Evolutionary conservation across 2,888 invertebrate species (phyloP).

Genomic region (Drosophila anomalipes): DNA sequence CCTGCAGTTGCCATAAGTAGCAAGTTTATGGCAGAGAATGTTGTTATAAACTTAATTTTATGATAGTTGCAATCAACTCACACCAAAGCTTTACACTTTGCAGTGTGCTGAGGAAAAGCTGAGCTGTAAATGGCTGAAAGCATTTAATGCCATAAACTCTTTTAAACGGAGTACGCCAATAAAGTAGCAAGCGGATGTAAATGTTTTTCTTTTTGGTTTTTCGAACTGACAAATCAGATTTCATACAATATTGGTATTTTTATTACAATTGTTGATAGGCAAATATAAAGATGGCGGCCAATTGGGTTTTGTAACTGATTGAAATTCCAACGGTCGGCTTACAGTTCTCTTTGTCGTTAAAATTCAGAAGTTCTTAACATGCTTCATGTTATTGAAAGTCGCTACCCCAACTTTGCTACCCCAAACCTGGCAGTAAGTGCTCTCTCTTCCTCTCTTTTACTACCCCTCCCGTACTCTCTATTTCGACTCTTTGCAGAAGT

Average conservation of each 20-base stretch:
- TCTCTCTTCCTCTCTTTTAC: constrained; percentile 16
- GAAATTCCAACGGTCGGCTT: constrained; percentile 51
- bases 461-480: constrained; percentile 32
- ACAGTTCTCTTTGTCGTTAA: constrained; percentile 13
- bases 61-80: constrained; percentile 61
- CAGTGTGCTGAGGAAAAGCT: constrained; percentile 39
- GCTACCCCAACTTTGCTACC: constrained; percentile 16
- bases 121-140: constrained; percentile 47
- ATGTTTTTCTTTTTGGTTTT: neutral
- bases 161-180: constrained; percentile 36
- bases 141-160: constrained; percentile 53
- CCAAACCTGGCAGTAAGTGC: constrained; percentile 4
- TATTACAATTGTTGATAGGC: neutral
- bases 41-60: constrained; percentile 62
- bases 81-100: constrained; percentile 54
- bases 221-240: constrained; percentile 4
- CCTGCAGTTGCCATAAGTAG: neutral
- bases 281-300: neutral
- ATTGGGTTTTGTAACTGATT: constrained; percentile 12
- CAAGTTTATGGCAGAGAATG: constrained; percentile 59
- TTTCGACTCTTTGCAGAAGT: constrained; percentile 45
- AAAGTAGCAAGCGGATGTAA: neutral
- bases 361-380: constrained; percentile 32
- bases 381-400: constrained; percentile 34
- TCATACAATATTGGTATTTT: neutral